These are phyloP conservation scores for Aviceda subcristata DNA, from an alignment of 2,113 vertebrate genomes.

Conservation along the genomic window DNA sequence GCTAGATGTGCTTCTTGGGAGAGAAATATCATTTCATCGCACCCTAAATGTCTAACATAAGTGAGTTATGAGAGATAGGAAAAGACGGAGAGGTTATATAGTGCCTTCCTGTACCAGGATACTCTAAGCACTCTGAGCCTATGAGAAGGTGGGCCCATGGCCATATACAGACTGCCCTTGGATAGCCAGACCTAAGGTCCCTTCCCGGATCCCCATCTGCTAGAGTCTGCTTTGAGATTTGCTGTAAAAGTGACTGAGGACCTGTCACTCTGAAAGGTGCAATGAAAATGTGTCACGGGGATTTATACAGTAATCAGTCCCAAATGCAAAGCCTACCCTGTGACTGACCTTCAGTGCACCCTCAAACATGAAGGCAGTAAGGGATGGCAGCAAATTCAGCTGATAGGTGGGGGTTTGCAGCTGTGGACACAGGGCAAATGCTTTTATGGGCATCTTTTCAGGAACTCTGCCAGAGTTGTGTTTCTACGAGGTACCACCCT, in stretches of 20 bases:
- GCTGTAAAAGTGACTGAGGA: not conserved
- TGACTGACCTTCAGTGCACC: not conserved
- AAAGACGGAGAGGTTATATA: not conserved
- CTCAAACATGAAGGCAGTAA: not conserved
- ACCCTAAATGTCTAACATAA: not conserved
- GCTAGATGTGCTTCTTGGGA: not conserved
- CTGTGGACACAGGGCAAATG: not conserved
- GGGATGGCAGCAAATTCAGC: not conserved
- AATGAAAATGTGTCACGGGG: not conserved
- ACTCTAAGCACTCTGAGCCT: not conserved
- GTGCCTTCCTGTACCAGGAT: not conserved
- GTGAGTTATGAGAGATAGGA: not conserved
- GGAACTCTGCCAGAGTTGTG: not conserved
- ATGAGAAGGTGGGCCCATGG: not conserved
- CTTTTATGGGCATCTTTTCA: not conserved
- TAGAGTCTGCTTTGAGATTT: not conserved
- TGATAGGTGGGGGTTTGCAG: not conserved
- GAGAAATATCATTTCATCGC: not conserved
- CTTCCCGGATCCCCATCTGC: not conserved
- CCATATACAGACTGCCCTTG: not conserved
- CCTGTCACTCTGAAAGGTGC: not conserved
- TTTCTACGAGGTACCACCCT: not conserved
- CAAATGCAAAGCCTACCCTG: not conserved
- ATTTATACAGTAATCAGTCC: not conserved
- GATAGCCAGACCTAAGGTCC: not conserved